A percentile compares a stretch with the other conserved stretches of the same genome.
Conservation (phyloP, 2,888 invertebrate genomes). For the Macrosiphum euphorbiae region DNA sequence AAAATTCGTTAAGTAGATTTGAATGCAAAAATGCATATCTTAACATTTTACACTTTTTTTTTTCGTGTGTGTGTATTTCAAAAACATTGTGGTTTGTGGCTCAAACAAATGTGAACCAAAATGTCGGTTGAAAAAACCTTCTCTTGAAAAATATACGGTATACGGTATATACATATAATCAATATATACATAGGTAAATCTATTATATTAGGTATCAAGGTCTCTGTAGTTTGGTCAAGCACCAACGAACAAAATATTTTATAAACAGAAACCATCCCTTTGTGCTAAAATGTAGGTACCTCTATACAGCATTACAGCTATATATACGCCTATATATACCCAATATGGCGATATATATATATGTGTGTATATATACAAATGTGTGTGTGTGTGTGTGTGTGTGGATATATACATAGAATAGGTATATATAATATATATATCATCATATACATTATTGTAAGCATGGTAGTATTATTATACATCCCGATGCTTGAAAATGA, state of each 20-base stretch:
- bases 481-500: background rate
- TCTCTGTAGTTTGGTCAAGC: background rate
- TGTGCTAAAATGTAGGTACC: background rate
- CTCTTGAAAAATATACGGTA: background rate
- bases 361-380: background rate
- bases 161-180: background rate
- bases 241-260: conserved; percentile 4
- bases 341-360: no score
- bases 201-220: background rate
- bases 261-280: background rate
- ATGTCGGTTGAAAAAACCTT: background rate
- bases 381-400: no score
- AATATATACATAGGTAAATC: background rate
- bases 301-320: background rate
- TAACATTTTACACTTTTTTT: background rate
- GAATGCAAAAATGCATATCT: background rate
- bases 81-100: background rate
- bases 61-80: background rate
- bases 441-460: background rate
- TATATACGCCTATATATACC: background rate
- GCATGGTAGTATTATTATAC: background rate
- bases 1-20: background rate
- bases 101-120: background rate
- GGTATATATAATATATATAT: background rate
- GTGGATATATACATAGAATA: background rate